A percentile compares a stretch with the other conserved stretches of the same genome.
Conservation (phyloP, 2,888 invertebrate genomes). For the Drosophila greeni region DNA sequence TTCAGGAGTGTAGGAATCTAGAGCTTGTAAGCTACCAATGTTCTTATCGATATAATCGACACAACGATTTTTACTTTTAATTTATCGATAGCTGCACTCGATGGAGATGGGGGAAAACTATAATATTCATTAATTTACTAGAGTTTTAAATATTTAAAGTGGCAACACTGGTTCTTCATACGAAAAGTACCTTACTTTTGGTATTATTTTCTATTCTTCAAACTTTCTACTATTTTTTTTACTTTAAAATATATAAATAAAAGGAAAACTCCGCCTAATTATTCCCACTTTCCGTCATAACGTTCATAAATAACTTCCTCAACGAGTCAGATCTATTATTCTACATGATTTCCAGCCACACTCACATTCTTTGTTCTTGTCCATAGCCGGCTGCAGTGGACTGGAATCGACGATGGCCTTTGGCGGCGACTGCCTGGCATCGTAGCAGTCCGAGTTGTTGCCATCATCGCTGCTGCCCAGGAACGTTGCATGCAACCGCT, state of each 20-base stretch:
- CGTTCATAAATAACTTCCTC: neutral
- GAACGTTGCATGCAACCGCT: conserved; percentile 77
- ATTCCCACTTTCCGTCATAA: no score
- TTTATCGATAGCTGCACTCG: neutral
- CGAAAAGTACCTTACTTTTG: neutral
- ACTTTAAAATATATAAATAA: neutral
- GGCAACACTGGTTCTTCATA: neutral
- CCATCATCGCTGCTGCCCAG: conserved; percentile 78
- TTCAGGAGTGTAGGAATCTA: neutral
- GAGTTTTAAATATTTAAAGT: neutral
- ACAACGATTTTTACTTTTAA: neutral
- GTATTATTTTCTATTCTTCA: neutral
- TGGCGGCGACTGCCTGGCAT: conserved; percentile 85
- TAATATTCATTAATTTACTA: neutral
- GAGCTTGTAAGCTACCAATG: neutral
- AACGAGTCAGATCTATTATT: neutral
- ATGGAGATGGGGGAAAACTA: neutral
- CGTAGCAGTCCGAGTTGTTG: conserved; percentile 77
- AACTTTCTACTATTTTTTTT: neutral
- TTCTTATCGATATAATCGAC: neutral
- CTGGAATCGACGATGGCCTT: conserved; percentile 96
- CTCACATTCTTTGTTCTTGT: conserved; percentile 99
- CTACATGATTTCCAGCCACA: conserved; percentile 61
- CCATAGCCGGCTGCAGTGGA: conserved; percentile 94
- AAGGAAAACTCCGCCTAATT: neutral